These are phyloP conservation scores for Aphodius sticticus DNA, from an alignment of 2,888 invertebrate genomes.

Conservation along the genomic window DNA sequence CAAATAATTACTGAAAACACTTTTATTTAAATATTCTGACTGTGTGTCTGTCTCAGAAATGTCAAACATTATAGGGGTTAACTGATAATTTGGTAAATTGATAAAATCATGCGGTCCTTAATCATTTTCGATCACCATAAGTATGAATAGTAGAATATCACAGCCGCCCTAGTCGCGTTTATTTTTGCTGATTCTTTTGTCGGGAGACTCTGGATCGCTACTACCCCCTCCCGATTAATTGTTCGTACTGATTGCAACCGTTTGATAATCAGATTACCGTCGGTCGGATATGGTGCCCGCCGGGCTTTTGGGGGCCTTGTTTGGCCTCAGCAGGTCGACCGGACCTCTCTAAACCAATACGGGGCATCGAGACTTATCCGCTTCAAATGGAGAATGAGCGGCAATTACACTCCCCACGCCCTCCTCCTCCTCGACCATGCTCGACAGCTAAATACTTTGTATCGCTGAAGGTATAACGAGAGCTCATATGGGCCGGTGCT, in stretches of 20 bases:
- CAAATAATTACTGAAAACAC: too few species aligned
- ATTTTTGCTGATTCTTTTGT: not conserved
- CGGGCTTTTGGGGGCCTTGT: slow-evolving; percentile 12
- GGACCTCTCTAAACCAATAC: slow-evolving; percentile 1
- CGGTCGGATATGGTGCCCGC: slow-evolving; percentile 11
- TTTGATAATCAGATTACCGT: slow-evolving; percentile 33
- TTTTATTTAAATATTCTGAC: too few species aligned
- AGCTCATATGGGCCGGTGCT: slow-evolving; percentile 32
- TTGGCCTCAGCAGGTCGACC: not conserved
- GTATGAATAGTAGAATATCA: too few species aligned
- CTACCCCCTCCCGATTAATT: slow-evolving; percentile 29
- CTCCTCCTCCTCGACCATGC: not conserved
- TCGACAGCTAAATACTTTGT: slow-evolving; percentile 22
- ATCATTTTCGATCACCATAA: too few species aligned
- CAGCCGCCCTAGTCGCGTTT: not conserved
- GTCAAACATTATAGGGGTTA: too few species aligned
- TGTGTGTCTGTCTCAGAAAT: too few species aligned
- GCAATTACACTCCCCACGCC: slow-evolving; percentile 10
- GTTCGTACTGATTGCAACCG: slow-evolving; percentile 32
- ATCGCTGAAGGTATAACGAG: slow-evolving; percentile 17
- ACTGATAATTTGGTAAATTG: too few species aligned
- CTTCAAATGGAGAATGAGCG: slow-evolving; percentile 21
- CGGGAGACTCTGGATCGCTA: not conserved
- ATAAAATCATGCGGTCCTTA: too few species aligned
- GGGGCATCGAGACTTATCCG: slow-evolving; percentile 19